Percentiles rank a stretch among this genome's conserved stretches.
phyloP scores from a whole-genome alignment of 2,888 invertebrate species.

The Andrena bicolor region DNA sequence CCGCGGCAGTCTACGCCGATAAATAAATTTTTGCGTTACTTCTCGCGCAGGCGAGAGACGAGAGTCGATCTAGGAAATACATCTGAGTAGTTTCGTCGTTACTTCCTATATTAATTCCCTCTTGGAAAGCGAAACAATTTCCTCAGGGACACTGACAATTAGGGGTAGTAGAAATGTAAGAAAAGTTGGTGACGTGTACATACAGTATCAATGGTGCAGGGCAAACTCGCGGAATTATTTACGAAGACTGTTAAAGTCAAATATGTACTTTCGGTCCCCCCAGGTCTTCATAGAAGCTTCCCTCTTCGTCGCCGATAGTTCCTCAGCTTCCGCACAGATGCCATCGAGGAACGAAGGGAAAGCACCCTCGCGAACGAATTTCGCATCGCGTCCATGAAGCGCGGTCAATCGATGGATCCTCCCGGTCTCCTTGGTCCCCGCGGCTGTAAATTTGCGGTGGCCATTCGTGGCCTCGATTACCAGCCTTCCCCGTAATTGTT shows the following conservation, averaged over 20 bases:
- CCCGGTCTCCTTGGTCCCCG: slow-evolving; percentile 14
- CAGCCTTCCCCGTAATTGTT: slow-evolving; percentile 32
- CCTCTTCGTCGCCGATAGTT: background rate
- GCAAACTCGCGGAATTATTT: no score
- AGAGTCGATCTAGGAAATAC: background rate
- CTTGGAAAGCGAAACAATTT: no score
- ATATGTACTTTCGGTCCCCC: no score
- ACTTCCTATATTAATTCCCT: no score
- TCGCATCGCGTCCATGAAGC: slow-evolving; percentile 1
- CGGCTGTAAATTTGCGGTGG: slow-evolving; percentile 28
- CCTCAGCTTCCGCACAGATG: background rate
- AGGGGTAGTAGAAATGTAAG: no score
- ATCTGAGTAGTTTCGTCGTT: background rate
- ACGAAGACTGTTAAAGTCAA: no score
- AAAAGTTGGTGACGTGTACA: no score
- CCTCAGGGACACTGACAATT: no score
- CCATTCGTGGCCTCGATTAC: background rate
- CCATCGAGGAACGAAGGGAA: background rate
- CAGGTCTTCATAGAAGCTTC: background rate
- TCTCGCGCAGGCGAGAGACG: background rate
- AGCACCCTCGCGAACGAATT: slow-evolving; percentile 16
- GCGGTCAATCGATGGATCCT: slow-evolving; percentile 23
- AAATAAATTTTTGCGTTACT: slow-evolving; percentile 38
- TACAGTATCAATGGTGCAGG: no score
- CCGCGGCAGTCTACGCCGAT: slow-evolving; percentile 25